Evolutionary conservation across 1,140 invertebrate genomes (phyloP), one percentile per base, ranked within the genome.

Genomic region (Elysia chlorotica): DNA sequence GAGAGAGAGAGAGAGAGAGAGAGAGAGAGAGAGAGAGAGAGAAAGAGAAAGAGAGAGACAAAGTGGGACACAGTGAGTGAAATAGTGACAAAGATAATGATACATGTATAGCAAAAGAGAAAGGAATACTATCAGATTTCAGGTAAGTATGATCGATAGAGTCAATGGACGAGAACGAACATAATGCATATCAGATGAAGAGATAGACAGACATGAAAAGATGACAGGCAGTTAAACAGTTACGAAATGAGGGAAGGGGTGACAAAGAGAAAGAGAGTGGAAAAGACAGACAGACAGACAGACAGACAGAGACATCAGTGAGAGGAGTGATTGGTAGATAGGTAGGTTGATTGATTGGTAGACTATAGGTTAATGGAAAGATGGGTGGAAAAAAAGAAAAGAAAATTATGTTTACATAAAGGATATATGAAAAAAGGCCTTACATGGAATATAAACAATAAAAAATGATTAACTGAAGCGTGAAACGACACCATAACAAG

Each of bases 251-350:
- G 41, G 10, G 10, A 14, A n/a, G 10, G n/a, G 41, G 41, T 48
- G 41, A 48, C 41, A n/a, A 14, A n/a, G 41, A 14, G n/a, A 48
- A 48, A 48, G n/a, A 48, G 10, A 48, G n/a, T 48, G n/a, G n/a
- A n/a, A 48, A 48, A 48, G n/a, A n/a, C 41, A n/a, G 10, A n/a
- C 41, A 48, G 41, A 10, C 41, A 14, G 41, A 14, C 41, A 10
- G 41, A n/a, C 10, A 48, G n/a, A 63, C 28, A 63, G 61, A 63
- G 4, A 63, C n/a, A n/a, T n/a, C n/a, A n/a, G n/a, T n/a, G n/a
- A n/a, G n/a, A n/a, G n/a, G n/a, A n/a, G n/a, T n/a, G n/a, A n/a
- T n/a, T n/a, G n/a, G n/a, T n/a, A n/a, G n/a, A n/a, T n/a, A n/a
- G n/a, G n/a, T n/a, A n/a, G n/a, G n/a, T n/a, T n/a, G n/a, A n/a